Evolutionary conservation across 2,888 invertebrate species (phyloP).

Genomic region (Erpobdella octoculata): DNA sequence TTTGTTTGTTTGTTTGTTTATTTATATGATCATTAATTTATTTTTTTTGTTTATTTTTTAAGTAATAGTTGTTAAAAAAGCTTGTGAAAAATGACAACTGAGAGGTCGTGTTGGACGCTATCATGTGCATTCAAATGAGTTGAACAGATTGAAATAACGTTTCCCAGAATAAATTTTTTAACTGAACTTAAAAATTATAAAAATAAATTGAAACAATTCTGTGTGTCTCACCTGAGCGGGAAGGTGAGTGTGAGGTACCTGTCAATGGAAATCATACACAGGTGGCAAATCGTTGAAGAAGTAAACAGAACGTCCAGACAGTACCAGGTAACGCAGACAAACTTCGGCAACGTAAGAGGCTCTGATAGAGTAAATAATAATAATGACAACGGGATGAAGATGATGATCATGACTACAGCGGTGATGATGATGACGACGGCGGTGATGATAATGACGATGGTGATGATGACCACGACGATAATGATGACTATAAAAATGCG

Average conservation of each 20-base stretch:
- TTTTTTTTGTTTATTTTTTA: too few species aligned
- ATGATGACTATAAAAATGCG: neutral
- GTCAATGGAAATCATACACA: slow-evolving; percentile 41
- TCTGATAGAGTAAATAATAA: slow-evolving; percentile 28
- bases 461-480: slow-evolving; percentile 5
- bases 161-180: too few species aligned
- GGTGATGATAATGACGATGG: neutral
- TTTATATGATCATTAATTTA: too few species aligned
- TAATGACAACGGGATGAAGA: neutral
- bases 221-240: slow-evolving; percentile 38
- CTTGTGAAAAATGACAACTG: too few species aligned
- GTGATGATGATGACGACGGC: neutral
- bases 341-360: slow-evolving; percentile 36
- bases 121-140: too few species aligned
- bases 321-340: slow-evolving; percentile 40
- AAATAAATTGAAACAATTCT: too few species aligned
- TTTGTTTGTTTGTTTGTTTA: too few species aligned
- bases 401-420: neutral
- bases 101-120: too few species aligned
- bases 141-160: too few species aligned
- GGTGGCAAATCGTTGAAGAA: slow-evolving; percentile 41
- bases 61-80: too few species aligned
- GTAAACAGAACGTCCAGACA: slow-evolving; percentile 42
- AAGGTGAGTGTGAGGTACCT: slow-evolving; percentile 40
- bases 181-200: too few species aligned